Percentiles rank a stretch among this genome's conserved stretches.
Conservation (phyloP, 2,113 vertebrate genomes). For the Casuarius casuarius region DNA sequence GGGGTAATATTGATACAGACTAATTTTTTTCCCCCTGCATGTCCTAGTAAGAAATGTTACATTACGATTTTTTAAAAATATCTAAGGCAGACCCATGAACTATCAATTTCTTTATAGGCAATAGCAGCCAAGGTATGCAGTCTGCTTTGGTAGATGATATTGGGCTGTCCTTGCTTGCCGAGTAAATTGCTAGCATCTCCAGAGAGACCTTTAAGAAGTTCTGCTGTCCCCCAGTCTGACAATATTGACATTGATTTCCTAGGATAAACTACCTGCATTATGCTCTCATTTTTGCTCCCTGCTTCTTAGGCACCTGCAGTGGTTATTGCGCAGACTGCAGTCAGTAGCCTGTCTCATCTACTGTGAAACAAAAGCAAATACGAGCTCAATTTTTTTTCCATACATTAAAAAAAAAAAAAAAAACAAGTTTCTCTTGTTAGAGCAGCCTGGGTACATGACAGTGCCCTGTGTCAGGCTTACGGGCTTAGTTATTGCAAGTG, state of each 20-base stretch:
- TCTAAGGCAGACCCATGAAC: background rate
- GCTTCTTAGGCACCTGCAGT: conserved; percentile 7
- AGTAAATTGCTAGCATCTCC: background rate
- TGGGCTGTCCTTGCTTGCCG: background rate
- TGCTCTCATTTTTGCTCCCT: background rate
- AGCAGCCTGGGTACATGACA: background rate
- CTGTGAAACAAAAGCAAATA: conserved; percentile 7
- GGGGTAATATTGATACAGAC: background rate
- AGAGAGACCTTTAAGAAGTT: background rate
- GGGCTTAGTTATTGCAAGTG: background rate
- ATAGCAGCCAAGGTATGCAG: background rate
- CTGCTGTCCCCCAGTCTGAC: background rate
- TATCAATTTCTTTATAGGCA: background rate
- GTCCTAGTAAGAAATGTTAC: background rate
- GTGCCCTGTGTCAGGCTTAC: background rate
- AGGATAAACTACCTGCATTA: background rate
- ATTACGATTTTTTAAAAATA: background rate
- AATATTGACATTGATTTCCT: background rate
- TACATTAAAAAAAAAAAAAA: background rate
- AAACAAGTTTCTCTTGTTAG: conserved; percentile 44
- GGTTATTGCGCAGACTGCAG: background rate
- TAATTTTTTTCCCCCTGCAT: background rate
- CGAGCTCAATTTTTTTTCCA: conserved; percentile 1
- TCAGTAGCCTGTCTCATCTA: background rate
- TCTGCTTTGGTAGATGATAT: background rate